Percentiles rank a stretch among this genome's conserved stretches.
Evolutionary conservation across 2,888 invertebrate genomes (phyloP).

Genomic region (Scaptomyza caliginosa): DNA sequence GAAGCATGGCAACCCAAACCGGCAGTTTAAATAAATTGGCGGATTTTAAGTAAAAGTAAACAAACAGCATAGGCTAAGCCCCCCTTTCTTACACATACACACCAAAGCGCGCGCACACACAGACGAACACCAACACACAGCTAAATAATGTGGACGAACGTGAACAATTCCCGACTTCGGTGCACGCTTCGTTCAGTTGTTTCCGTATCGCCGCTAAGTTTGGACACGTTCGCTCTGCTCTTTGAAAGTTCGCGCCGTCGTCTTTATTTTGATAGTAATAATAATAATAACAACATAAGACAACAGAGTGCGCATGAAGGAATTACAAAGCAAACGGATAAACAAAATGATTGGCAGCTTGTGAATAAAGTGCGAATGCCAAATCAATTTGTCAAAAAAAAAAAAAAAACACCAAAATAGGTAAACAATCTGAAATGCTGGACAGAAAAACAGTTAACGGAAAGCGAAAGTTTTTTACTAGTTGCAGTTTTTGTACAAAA

Average conservation of each 20-base stretch:
- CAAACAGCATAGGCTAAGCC: constrained; percentile 30
- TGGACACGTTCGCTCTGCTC: constrained; percentile 54
- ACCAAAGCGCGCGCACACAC: neutral
- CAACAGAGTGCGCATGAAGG: constrained; percentile 20
- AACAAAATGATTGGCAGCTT: constrained; percentile 40
- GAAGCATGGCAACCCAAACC: constrained; percentile 30
- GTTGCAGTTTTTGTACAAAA: constrained; percentile 18
- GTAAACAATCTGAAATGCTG: constrained; percentile 1
- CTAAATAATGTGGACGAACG: constrained; percentile 35
- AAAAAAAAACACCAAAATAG: constrained; percentile 4
- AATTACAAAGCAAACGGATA: constrained; percentile 18
- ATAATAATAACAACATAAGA: constrained; percentile 9
- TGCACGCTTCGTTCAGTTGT: constrained; percentile 61
- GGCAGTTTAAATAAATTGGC: constrained; percentile 48
- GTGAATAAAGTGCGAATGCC: constrained; percentile 42
- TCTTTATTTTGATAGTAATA: constrained; percentile 44
- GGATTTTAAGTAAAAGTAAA: constrained; percentile 35
- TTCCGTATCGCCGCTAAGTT: constrained; percentile 64
- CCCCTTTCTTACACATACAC: constrained; percentile 2
- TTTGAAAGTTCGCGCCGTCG: constrained; percentile 36
- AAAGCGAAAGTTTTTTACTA: constrained; percentile 48
- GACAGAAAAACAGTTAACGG: neutral
- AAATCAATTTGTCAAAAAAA: constrained; percentile 36
- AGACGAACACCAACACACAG: constrained; percentile 1
- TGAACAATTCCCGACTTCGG: constrained; percentile 54